A percentile compares a stretch with the other conserved stretches of the same genome.
Conservation (phyloP, 2,797 vertebrate species). For the Pseudochaenichthys georgianus region DNA sequence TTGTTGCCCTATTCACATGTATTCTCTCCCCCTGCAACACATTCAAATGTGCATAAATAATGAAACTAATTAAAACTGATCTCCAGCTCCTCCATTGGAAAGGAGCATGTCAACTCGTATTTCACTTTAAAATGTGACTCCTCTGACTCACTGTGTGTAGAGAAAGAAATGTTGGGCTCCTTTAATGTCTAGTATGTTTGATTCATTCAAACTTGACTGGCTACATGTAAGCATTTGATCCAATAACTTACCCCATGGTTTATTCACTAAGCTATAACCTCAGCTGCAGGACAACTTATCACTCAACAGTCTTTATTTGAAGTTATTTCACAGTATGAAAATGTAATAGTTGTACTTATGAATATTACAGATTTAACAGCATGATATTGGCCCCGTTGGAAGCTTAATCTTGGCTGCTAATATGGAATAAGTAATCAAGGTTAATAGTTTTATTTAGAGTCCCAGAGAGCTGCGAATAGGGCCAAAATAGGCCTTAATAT, state of each 20-base stretch:
- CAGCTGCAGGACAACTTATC: not conserved
- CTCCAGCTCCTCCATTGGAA: not conserved
- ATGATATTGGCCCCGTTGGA: not conserved
- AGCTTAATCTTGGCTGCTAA: constrained; percentile 2
- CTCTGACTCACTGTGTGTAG: not conserved
- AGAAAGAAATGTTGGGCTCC: no score
- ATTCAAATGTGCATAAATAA: no score
- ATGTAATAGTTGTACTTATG: not conserved
- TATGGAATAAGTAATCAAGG: constrained; percentile 9
- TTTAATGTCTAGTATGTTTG: not conserved
- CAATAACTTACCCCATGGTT: not conserved
- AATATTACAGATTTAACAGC: not conserved
- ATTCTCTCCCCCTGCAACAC: no score
- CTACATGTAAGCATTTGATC: not conserved
- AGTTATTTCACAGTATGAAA: not conserved
- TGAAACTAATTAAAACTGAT: no score
- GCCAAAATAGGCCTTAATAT: not conserved
- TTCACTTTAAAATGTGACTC: not conserved
- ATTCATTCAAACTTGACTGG: not conserved
- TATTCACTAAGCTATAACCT: not conserved
- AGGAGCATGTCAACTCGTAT: not conserved
- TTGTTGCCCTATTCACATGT: no score
- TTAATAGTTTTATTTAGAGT: constrained; percentile 1
- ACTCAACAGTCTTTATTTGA: not conserved
- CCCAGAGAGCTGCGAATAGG: not conserved